Conservation (phyloP, 2,797 vertebrate genomes). For the Mormyrops boulengeri region DNA sequence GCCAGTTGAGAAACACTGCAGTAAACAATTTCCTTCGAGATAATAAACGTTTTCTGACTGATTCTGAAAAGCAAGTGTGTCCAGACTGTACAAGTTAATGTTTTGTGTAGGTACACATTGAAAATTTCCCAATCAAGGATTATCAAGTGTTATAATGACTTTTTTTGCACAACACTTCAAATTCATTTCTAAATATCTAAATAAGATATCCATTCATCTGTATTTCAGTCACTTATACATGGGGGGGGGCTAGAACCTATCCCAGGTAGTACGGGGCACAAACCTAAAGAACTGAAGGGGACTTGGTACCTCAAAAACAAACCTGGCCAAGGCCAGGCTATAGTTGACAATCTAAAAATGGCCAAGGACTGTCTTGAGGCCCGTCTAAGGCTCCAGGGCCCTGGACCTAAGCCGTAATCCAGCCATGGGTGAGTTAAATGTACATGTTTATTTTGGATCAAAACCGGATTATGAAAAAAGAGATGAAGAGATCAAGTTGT, state of each 20-base stretch:
- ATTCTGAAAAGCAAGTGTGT: not conserved
- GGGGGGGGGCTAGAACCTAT: not conserved
- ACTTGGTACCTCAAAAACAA: not conserved
- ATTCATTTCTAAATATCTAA: not conserved
- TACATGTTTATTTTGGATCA: not conserved
- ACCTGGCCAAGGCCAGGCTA: not conserved
- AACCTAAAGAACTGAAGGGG: no score
- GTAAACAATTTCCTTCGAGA: not conserved
- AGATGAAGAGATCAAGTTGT: not conserved
- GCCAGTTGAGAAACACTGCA: not conserved
- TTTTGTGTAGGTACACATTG: not conserved
- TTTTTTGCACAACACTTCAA: not conserved
- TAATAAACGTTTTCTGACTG: not conserved
- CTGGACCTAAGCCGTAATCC: not conserved
- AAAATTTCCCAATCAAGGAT: not conserved
- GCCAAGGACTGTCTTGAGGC: not conserved
- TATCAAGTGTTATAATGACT: not conserved
- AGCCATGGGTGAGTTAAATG: not conserved
- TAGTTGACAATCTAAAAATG: not conserved
- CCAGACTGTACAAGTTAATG: not conserved
- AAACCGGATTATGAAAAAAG: not conserved
- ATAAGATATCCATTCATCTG: not conserved
- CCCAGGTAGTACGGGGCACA: not conserved
- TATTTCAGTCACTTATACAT: not conserved
- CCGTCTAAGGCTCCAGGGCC: not conserved